A percentile compares a stretch with the other conserved stretches of the same genome.
Conservation (phyloP, 2,888 invertebrate genomes). For the Tetheella fluctuosa region DNA sequence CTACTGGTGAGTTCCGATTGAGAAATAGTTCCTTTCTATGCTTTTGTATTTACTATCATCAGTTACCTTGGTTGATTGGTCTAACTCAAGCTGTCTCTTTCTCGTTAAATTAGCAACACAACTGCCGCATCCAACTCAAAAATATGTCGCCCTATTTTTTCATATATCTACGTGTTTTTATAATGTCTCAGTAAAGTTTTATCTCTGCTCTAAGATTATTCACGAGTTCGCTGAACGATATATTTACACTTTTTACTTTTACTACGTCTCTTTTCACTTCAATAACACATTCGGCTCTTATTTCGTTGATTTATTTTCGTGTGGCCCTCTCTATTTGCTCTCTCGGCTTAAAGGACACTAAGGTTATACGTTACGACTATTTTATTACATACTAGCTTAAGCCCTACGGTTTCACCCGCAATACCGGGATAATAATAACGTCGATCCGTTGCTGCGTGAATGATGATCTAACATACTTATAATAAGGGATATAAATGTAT, state of each 20-base stretch:
- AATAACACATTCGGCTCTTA: conserved; percentile 43
- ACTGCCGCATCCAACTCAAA: conserved; percentile 36
- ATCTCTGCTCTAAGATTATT: conserved; percentile 67
- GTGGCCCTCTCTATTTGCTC: conserved; percentile 26
- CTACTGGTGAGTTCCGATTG: too few species aligned
- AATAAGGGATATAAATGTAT: too few species aligned
- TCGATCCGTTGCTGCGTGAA: too few species aligned
- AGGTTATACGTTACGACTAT: conserved; percentile 8
- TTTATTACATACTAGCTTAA: conserved; percentile 19
- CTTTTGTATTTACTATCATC: too few species aligned
- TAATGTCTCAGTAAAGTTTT: conserved; percentile 66
- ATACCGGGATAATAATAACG: too few species aligned
- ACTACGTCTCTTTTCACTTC: conserved; percentile 11
- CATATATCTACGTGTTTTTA: conserved; percentile 47
- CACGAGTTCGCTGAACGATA: conserved; percentile 73
- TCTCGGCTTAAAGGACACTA: conserved; percentile 15
- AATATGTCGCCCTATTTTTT: conserved; percentile 36
- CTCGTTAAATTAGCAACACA: background rate
- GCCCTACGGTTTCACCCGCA: too few species aligned
- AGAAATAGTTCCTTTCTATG: too few species aligned
- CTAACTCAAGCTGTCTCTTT: too few species aligned
- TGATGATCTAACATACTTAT: too few species aligned
- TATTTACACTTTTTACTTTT: conserved; percentile 53
- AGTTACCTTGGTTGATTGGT: too few species aligned
- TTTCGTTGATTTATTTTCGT: conserved; percentile 49